phyloP scores from a whole-genome alignment of 2,888 invertebrate species.

The Cyrtodaria siliqua region DNA sequence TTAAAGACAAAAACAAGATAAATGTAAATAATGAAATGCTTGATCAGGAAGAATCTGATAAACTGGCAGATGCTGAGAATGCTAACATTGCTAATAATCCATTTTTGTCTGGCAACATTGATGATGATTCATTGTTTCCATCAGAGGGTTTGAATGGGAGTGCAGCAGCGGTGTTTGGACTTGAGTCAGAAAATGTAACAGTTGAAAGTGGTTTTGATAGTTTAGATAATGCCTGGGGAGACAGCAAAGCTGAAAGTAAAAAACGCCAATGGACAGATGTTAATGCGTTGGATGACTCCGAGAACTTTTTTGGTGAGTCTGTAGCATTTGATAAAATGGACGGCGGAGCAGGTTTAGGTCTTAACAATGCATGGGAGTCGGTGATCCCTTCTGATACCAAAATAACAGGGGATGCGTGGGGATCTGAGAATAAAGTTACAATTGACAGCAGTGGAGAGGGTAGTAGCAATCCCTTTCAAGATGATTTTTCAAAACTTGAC shows the following conservation, averaged over 20 bases:
- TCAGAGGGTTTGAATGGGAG: constrained; percentile 35
- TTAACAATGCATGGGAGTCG: constrained; percentile 45
- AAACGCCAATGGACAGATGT: constrained; percentile 24
- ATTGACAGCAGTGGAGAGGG: constrained; percentile 37
- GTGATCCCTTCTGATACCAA: constrained; percentile 23
- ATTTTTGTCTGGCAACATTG: constrained; percentile 54
- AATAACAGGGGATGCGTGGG: constrained; percentile 49
- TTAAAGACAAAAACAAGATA: constrained; percentile 7
- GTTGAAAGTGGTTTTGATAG: constrained; percentile 29
- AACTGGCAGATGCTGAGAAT: constrained; percentile 5
- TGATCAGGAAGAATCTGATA: constrained; percentile 9
- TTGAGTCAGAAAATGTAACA: constrained; percentile 38
- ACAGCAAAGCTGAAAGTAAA: constrained; percentile 5
- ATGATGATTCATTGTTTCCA: constrained; percentile 25
- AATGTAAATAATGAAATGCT: too few relatives aligned
- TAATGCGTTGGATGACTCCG: constrained; percentile 2
- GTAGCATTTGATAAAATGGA: constrained; percentile 22
- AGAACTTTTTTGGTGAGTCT: constrained; percentile 27
- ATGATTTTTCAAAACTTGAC: constrained; percentile 76
- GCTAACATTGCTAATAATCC: constrained; percentile 42
- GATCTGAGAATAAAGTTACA: constrained; percentile 25
- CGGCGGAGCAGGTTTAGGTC: constrained; percentile 28
- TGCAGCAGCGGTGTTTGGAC: constrained; percentile 56
- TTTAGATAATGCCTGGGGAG: constrained; percentile 6
- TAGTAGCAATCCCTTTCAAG: constrained; percentile 76